Conservation (phyloP, 2,888 invertebrate species). For the Eueremaeus valkanovi region DNA sequence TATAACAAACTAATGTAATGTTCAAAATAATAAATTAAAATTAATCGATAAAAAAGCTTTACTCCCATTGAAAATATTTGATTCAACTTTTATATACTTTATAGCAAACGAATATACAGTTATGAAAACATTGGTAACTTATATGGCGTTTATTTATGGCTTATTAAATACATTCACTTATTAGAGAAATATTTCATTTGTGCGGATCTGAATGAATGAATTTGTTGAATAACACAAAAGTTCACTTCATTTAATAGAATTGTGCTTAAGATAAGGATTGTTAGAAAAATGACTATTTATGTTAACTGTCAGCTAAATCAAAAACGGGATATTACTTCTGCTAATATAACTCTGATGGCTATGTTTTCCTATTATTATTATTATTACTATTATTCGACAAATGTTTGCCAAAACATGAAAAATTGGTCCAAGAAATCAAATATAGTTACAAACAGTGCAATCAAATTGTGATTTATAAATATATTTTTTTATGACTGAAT, state of each 20-base stretch:
- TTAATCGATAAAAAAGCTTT: background rate
- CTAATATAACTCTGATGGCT: too few relatives aligned
- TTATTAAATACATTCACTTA: slow-evolving; percentile 6
- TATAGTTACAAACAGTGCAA: background rate
- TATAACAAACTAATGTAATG: background rate
- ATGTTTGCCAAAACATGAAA: too few relatives aligned
- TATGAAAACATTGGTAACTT: too few relatives aligned
- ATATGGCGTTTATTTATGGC: background rate
- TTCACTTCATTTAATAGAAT: background rate
- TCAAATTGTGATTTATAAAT: slow-evolving; percentile 6
- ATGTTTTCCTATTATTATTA: too few relatives aligned
- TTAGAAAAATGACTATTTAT: background rate
- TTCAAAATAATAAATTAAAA: slow-evolving; percentile 13
- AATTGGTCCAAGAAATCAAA: background rate
- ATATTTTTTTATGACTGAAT: background rate
- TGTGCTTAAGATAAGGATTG: background rate
- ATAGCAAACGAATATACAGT: too few relatives aligned
- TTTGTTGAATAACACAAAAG: background rate
- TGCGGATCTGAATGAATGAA: background rate
- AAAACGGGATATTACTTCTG: background rate
- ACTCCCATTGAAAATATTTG: background rate
- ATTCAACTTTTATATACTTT: background rate
- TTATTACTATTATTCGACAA: background rate
- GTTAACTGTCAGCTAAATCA: background rate
- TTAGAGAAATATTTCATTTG: background rate